phyloP scores from a whole-genome alignment of 2,888 invertebrate genomes.

The Drosophila birchii region DNA sequence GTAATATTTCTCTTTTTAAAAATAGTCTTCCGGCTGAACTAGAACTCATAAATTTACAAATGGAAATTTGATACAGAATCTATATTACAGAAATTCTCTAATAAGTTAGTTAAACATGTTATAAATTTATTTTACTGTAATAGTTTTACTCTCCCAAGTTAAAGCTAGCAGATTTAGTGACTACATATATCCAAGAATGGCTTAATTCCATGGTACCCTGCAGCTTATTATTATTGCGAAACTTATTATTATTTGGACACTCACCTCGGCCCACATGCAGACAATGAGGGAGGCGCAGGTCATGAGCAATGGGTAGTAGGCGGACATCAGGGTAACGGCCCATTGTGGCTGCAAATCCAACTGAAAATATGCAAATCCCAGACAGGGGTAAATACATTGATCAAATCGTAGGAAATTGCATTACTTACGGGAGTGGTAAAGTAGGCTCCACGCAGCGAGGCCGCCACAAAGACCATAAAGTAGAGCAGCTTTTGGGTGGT shows the following conservation, averaged over 20 bases:
- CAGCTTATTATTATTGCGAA: too few relatives aligned
- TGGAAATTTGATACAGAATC: neutral
- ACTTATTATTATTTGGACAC: too few relatives aligned
- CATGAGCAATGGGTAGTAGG: conserved; percentile 95
- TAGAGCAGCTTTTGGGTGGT: conserved; percentile 96
- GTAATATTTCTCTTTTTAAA: neutral
- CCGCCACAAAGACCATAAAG: conserved; percentile 93
- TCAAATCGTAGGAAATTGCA: too few relatives aligned
- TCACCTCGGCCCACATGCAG: conserved; percentile 97
- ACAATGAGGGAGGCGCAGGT: conserved; percentile 95
- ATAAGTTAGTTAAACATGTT: neutral
- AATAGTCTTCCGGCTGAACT: neutral
- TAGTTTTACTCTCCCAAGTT: neutral
- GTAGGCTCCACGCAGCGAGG: conserved; percentile 93
- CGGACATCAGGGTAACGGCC: conserved; percentile 94
- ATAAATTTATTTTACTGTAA: neutral
- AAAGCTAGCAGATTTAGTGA: too few relatives aligned
- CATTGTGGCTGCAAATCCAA: conserved; percentile 92
- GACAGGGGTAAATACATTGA: neutral
- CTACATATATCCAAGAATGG: too few relatives aligned
- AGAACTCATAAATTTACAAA: neutral
- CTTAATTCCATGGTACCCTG: too few relatives aligned
- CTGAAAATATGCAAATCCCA: conserved; percentile 83
- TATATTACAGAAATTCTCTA: neutral
- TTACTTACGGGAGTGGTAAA: conserved; percentile 93